phyloP scores from a whole-genome alignment of 2,113 vertebrate species.

The Mustela nigripes region DNA sequence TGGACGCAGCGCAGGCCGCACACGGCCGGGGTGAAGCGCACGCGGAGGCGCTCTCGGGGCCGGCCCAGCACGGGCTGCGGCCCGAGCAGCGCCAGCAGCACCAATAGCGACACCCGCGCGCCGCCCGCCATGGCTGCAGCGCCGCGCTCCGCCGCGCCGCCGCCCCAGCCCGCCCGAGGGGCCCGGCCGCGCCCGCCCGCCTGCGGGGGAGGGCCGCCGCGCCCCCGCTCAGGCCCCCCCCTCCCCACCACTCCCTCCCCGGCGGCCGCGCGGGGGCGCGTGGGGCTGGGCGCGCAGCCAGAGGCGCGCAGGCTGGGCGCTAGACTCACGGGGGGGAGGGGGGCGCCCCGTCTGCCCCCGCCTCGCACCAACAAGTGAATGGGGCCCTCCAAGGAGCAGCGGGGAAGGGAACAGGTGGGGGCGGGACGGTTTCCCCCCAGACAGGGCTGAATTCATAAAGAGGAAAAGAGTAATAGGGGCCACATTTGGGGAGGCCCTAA shows the following conservation, averaged over 20 bases:
- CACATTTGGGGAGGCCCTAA: slow-evolving; percentile 34
- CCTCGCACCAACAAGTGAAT: slow-evolving; percentile 75
- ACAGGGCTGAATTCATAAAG: not conserved
- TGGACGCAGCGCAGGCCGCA: slow-evolving; percentile 92
- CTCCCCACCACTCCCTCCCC: slow-evolving; percentile 79
- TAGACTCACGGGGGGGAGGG: slow-evolving; percentile 61
- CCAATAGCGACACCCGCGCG: slow-evolving; percentile 80
- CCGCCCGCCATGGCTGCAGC: slow-evolving; percentile 84
- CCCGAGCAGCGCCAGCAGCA: slow-evolving; percentile 74
- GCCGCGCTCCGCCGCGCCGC: slow-evolving; percentile 82
- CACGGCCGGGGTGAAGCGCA: slow-evolving; percentile 94
- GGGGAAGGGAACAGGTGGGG: slow-evolving; percentile 81
- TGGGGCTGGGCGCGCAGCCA: slow-evolving; percentile 82
- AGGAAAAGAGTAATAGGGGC: slow-evolving; percentile 50
- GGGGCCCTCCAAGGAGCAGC: slow-evolving; percentile 27
- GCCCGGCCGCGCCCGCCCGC: slow-evolving; percentile 81
- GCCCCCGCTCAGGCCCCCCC: slow-evolving; percentile 74
- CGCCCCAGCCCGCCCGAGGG: slow-evolving; percentile 81
- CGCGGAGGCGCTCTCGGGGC: slow-evolving; percentile 88
- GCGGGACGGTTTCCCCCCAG: not conserved
- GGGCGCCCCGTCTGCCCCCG: slow-evolving; percentile 61
- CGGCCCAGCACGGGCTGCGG: slow-evolving; percentile 72
- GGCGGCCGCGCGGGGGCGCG: slow-evolving; percentile 84
- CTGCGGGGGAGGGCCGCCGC: slow-evolving; percentile 80
- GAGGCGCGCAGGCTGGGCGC: slow-evolving; percentile 81